Conservation (phyloP, 2,888 invertebrate species). For the Lathronympha strigana region DNA sequence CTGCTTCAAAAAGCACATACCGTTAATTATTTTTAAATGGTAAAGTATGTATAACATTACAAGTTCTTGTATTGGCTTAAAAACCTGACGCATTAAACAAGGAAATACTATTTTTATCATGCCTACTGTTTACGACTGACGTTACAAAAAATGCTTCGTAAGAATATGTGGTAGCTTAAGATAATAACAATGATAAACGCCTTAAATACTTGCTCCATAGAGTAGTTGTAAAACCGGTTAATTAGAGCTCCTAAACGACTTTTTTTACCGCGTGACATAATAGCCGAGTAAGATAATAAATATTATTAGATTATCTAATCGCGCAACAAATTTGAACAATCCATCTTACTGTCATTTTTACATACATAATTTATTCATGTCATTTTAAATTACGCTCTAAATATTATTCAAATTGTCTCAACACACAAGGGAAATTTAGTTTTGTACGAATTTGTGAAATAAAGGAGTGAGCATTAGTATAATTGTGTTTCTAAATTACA, state of each 20-base stretch:
- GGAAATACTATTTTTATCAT: too few species aligned
- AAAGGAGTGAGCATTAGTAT: conserved; percentile 12
- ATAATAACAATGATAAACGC: conserved; percentile 20
- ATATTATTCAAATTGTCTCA: conserved; percentile 19
- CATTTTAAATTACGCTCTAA: conserved; percentile 7
- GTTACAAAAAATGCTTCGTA: background rate
- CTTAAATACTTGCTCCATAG: conserved; percentile 3
- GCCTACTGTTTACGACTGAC: background rate
- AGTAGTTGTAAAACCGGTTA: conserved; percentile 16
- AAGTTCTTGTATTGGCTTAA: too few species aligned
- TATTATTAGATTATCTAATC: conserved; percentile 27
- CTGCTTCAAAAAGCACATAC: too few species aligned
- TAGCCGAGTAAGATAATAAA: conserved; percentile 20
- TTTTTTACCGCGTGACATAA: conserved; percentile 25
- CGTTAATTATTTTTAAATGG: too few species aligned
- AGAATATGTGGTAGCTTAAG: background rate
- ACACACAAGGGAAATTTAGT: conserved; percentile 33
- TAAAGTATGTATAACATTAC: too few species aligned
- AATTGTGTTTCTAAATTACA: background rate
- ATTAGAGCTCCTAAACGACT: background rate
- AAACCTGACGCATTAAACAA: too few species aligned
- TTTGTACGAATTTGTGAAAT: conserved; percentile 3
- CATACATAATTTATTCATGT: conserved; percentile 22
- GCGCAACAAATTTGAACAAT: conserved; percentile 14
- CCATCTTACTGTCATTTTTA: conserved; percentile 15